phyloP scores from a whole-genome alignment of 2,113 vertebrate genomes.

The Proterorhinus semilunaris region DNA sequence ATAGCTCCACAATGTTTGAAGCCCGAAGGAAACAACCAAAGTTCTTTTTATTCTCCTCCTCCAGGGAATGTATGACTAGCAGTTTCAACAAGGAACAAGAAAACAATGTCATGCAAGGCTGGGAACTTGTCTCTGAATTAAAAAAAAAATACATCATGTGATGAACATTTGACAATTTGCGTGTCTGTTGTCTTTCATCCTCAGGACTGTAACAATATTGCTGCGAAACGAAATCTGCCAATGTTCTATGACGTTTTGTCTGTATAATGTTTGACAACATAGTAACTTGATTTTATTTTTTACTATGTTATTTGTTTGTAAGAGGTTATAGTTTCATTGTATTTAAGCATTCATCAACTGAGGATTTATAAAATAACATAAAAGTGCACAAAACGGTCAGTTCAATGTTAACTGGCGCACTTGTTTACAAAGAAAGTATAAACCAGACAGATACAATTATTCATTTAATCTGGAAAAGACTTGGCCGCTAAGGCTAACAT shows the following conservation, averaged over 20 bases:
- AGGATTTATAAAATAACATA: no score
- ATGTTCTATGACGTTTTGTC: no score
- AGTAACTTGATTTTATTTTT: no score
- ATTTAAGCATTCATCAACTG: no score
- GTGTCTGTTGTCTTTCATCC: slow-evolving; percentile 6
- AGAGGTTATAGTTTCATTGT: no score
- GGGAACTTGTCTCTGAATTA: slow-evolving; percentile 14
- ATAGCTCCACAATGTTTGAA: not conserved
- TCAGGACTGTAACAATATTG: not conserved
- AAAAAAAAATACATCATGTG: slow-evolving; percentile 49
- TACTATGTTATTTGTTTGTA: no score
- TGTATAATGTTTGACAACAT: no score
- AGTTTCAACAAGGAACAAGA: slow-evolving; percentile 41
- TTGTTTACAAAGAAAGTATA: slow-evolving; percentile 19
- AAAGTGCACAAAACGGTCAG: no score
- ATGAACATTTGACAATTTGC: slow-evolving; percentile 49
- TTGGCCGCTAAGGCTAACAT: slow-evolving; percentile 11
- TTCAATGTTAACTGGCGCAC: not conserved
- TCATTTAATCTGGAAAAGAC: not conserved
- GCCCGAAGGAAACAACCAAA: not conserved
- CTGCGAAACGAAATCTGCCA: not conserved
- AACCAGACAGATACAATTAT: not conserved
- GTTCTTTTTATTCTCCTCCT: not conserved
- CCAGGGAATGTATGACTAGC: slow-evolving; percentile 34
- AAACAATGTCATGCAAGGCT: slow-evolving; percentile 4